phyloP scores from a whole-genome alignment of 1,140 invertebrate species.

The Euglossa dilemma region DNA sequence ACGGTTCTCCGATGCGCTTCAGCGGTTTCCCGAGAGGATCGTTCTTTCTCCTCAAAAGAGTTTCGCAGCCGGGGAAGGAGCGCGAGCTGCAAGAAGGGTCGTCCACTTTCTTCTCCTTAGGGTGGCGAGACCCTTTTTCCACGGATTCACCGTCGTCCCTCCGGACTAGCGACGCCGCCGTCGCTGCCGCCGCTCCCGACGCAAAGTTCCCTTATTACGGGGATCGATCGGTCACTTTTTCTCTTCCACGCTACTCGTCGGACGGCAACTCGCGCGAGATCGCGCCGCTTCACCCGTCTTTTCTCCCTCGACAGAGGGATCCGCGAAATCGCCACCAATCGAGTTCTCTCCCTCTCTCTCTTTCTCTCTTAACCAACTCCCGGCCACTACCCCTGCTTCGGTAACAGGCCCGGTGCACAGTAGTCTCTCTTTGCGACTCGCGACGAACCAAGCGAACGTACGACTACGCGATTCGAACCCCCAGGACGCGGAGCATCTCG shows the following conservation, averaged over 20 bases:
- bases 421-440: not conserved
- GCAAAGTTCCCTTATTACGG: conserved; percentile 62
- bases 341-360: not conserved
- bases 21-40: conserved; percentile 57
- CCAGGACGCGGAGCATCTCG: not conserved
- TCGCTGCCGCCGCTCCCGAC: conserved; percentile 22
- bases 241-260: not conserved
- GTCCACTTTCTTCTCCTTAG: conserved; percentile 56
- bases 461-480: not conserved
- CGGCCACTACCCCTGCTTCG: not conserved
- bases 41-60: conserved; percentile 44
- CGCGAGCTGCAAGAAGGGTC: conserved; percentile 29
- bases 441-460: too few species aligned
- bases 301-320: not conserved
- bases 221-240: conserved; percentile 58
- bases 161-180: conserved; percentile 11
- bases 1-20: conserved; percentile 44
- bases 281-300: not conserved
- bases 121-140: conserved; percentile 37
- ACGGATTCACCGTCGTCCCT: conserved; percentile 39
- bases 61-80: conserved; percentile 18
- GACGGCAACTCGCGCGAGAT: too few species aligned
- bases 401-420: not conserved
- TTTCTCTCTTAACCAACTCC: not conserved
- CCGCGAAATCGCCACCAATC: not conserved